These are phyloP conservation scores for human (Homo sapiens) DNA, from an alignment of 2,113 vertebrate genomes.

Conservation along the genomic window DNA sequence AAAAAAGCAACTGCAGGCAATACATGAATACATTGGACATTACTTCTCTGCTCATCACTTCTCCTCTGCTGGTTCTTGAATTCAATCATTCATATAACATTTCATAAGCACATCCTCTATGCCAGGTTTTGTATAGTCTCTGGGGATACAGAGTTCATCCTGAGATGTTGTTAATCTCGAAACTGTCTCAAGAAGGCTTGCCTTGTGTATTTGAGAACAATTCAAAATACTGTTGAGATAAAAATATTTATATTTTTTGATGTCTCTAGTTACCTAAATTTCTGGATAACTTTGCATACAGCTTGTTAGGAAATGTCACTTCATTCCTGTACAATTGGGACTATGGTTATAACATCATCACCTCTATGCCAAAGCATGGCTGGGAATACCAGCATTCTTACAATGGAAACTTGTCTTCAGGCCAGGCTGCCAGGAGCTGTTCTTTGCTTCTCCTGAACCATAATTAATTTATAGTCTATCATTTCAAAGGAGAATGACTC, in stretches of 20 bases:
- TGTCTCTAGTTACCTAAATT: background rate
- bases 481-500: background rate
- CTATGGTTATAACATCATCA: background rate
- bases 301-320: background rate
- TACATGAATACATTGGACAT: background rate
- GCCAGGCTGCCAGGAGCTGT: background rate
- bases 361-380: background rate
- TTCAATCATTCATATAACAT: background rate
- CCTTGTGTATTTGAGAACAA: conserved; percentile 7
- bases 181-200: background rate
- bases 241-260: conserved; percentile 6
- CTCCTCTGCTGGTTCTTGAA: background rate
- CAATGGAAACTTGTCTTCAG: background rate
- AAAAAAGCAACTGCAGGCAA: background rate
- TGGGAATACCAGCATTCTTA: background rate
- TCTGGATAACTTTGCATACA: background rate
- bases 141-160: background rate
- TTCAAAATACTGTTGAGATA: background rate
- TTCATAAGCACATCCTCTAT: background rate
- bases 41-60: background rate
- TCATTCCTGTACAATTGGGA: background rate
- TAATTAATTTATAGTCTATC: background rate
- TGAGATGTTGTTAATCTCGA: background rate
- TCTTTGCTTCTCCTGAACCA: background rate
- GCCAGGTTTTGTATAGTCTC: background rate